Evolutionary conservation across 2,113 vertebrate species (phyloP).

Genomic region (Phrynosoma blainvillii): DNA sequence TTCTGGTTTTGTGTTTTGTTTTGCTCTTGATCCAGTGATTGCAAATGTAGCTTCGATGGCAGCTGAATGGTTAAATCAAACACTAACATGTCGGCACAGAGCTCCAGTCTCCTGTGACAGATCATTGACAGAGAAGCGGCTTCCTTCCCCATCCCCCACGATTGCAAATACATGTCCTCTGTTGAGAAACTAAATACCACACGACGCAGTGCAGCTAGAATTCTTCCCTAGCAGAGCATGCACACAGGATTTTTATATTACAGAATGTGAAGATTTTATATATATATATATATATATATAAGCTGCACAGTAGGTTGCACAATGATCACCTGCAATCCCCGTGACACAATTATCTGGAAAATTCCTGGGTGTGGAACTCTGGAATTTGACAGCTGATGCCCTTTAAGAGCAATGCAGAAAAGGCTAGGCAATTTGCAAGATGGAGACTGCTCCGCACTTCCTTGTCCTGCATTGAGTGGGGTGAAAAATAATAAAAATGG

Average conservation of each 20-base stretch:
- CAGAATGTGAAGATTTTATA: constrained; percentile 46
- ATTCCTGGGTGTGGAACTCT: not conserved
- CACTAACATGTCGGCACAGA: constrained; percentile 55
- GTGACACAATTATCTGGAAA: not conserved
- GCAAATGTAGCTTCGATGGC: constrained; percentile 16
- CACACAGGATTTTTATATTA: constrained; percentile 60
- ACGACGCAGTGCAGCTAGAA: constrained; percentile 46
- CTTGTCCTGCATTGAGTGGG: too few species aligned
- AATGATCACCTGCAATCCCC: not conserved
- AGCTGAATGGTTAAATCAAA: constrained; percentile 60
- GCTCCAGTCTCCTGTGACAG: constrained; percentile 61
- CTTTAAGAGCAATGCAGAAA: not conserved
- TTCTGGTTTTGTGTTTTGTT: not conserved
- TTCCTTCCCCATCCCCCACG: constrained; percentile 71
- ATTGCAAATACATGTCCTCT: constrained; percentile 64
- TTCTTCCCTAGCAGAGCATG: constrained; percentile 42
- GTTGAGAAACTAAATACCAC: constrained; percentile 66
- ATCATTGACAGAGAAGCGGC: constrained; percentile 68
- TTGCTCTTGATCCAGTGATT: not conserved
- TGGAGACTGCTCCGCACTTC: accelerated
- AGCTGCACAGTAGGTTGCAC: not conserved
- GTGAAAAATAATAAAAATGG: too few species aligned
- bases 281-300: not conserved
- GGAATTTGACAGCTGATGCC: not conserved
- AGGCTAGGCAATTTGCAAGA: accelerated